Conservation (phyloP, 2,888 invertebrate species). For the Crematogaster levior region DNA sequence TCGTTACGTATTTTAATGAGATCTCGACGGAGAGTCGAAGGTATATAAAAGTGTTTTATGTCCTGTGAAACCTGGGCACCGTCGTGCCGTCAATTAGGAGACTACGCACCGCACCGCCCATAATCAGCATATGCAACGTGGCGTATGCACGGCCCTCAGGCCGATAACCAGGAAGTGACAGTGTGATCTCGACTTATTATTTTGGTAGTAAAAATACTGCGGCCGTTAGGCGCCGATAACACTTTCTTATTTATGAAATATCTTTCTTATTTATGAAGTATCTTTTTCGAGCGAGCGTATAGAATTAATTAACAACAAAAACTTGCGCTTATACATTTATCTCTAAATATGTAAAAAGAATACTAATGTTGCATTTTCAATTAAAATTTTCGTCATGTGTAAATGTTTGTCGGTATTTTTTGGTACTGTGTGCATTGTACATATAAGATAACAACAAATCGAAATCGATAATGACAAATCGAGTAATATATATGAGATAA, state of each 20-base stretch:
- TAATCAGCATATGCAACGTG: constrained; percentile 79
- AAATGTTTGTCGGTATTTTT: too few relatives aligned
- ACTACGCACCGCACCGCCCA: constrained; percentile 61
- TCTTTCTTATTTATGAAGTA: constrained; percentile 1
- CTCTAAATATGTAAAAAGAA: neutral
- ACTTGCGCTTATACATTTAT: neutral
- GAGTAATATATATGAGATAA: too few relatives aligned
- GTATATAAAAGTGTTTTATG: constrained; percentile 81
- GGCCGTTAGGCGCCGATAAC: neutral
- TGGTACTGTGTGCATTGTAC: too few relatives aligned
- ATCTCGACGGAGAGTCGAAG: constrained; percentile 73
- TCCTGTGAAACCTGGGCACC: constrained; percentile 79
- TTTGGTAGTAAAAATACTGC: constrained; percentile 30
- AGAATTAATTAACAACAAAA: neutral
- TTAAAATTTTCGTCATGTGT: neutral
- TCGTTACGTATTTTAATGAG: constrained; percentile 80
- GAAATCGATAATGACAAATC: too few relatives aligned
- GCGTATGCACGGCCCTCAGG: constrained; percentile 72
- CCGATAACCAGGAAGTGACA: constrained; percentile 56
- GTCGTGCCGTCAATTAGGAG: constrained; percentile 80
- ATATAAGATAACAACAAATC: too few relatives aligned
- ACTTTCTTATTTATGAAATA: constrained; percentile 12
- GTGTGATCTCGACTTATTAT: constrained; percentile 45
- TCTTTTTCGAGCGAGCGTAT: neutral
- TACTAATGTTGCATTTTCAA: neutral